Conservation (phyloP, 2,797 vertebrate genomes). For the Gastrophryne carolinensis region DNA sequence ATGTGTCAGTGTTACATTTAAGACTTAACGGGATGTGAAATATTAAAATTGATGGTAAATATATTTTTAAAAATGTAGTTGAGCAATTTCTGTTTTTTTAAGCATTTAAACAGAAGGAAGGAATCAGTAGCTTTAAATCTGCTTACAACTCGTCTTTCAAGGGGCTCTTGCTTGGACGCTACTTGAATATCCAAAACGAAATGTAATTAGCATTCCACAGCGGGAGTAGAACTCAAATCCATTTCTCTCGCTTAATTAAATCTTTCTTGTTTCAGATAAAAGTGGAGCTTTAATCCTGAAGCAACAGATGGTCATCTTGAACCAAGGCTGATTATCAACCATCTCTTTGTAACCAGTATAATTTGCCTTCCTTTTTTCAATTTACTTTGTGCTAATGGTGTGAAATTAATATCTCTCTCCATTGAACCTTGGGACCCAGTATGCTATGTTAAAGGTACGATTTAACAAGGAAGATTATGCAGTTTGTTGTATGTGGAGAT, state of each 20-base stretch:
- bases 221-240: slow-evolving; percentile 16
- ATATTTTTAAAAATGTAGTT: not conserved
- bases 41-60: not conserved
- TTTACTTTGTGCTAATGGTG: slow-evolving; percentile 15
- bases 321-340: slow-evolving; percentile 1
- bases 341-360: not conserved
- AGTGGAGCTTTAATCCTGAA: slow-evolving; percentile 12
- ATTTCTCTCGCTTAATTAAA: slow-evolving; percentile 41
- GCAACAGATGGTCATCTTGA: slow-evolving; percentile 1
- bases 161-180: not conserved
- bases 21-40: not conserved
- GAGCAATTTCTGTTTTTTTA: slow-evolving; percentile 21
- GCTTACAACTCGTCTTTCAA: not conserved
- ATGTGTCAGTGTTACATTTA: not conserved
- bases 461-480: not conserved
- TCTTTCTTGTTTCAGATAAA: slow-evolving; percentile 22
- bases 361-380: slow-evolving; percentile 10
- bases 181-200: not conserved
- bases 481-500: not conserved
- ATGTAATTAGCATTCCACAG: slow-evolving; percentile 27
- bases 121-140: not conserved
- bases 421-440: not conserved
- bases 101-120: not conserved
- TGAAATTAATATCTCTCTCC: not conserved
- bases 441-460: not conserved